phyloP scores from a whole-genome alignment of 2,113 vertebrate genomes.

The Pterocles orientalis region DNA sequence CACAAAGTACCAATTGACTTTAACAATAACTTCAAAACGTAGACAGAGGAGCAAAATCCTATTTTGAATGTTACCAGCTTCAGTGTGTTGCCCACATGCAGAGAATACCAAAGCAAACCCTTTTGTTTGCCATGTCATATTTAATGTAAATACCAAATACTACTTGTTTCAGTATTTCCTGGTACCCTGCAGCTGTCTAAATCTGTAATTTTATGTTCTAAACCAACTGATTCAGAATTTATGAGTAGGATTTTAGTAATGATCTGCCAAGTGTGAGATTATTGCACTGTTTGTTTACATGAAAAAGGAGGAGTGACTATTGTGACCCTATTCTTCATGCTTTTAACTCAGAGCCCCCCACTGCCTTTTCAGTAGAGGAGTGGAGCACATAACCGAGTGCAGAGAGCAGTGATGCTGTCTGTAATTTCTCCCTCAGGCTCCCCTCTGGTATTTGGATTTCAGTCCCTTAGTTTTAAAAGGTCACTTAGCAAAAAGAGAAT shows the following conservation, averaged over 20 bases:
- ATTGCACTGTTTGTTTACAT: neutral
- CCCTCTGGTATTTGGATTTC: conserved; percentile 36
- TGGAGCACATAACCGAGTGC: neutral
- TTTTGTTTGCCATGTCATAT: neutral
- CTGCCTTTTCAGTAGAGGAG: neutral
- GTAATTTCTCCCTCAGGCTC: conserved; percentile 7
- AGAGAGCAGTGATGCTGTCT: neutral
- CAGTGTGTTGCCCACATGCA: neutral
- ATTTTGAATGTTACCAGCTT: neutral
- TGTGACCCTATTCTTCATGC: neutral
- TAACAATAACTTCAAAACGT: neutral
- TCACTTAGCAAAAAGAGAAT: conserved; percentile 26
- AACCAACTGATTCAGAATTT: conserved; percentile 58
- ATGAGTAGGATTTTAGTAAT: conserved; percentile 57
- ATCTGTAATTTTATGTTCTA: conserved; percentile 28
- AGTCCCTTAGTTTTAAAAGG: conserved; percentile 44
- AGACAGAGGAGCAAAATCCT: neutral
- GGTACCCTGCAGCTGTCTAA: conserved; percentile 32
- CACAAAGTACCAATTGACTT: neutral
- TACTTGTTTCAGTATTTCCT: conserved; percentile 24
- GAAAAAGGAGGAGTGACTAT: neutral
- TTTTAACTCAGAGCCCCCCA: conserved; percentile 6
- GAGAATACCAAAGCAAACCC: neutral
- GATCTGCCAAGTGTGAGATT: conserved; percentile 54
- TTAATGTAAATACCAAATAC: conserved; percentile 12